Evolutionary conservation across 2,113 vertebrate genomes (phyloP).

Genomic region (Eptatretus burgeri): DNA sequence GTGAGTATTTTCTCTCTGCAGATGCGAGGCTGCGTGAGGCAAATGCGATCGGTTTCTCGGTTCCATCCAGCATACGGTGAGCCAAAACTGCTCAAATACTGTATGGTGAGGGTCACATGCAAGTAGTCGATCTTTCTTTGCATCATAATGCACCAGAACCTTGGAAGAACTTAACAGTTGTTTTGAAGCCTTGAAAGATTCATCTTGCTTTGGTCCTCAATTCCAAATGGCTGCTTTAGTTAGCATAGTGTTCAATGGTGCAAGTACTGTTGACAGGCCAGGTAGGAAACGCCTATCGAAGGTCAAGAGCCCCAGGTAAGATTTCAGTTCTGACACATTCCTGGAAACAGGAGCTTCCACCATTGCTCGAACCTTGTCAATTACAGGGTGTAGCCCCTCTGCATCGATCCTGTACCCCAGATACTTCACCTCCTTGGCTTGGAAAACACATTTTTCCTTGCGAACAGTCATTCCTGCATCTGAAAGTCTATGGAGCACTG

Average conservation of each 20-base stretch:
- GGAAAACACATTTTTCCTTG: constrained; percentile 1
- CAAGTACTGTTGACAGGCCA: not conserved
- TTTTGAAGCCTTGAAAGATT: not conserved
- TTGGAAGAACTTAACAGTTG: not conserved
- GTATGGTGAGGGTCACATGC: too few species aligned
- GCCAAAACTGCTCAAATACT: too few species aligned
- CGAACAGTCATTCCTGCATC: not conserved
- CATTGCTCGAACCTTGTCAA: not conserved
- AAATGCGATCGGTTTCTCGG: too few species aligned
- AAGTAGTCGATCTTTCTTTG: not conserved
- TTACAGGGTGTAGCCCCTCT: not conserved
- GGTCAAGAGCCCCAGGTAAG: not conserved
- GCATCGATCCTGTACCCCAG: not conserved
- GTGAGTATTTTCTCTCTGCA: too few species aligned
- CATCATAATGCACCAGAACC: constrained; percentile 1
- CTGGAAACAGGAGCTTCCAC: not conserved
- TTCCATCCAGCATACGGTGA: too few species aligned
- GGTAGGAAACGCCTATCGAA: not conserved
- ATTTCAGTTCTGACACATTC: not conserved
- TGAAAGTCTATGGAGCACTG: not conserved
- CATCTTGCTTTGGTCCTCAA: not conserved
- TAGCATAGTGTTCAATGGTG: not conserved
- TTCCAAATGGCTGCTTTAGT: not conserved
- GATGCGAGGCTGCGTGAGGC: too few species aligned
- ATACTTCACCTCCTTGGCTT: not conserved